Conservation (phyloP, 2,888 invertebrate genomes). For the Drosophila atripex region DNA sequence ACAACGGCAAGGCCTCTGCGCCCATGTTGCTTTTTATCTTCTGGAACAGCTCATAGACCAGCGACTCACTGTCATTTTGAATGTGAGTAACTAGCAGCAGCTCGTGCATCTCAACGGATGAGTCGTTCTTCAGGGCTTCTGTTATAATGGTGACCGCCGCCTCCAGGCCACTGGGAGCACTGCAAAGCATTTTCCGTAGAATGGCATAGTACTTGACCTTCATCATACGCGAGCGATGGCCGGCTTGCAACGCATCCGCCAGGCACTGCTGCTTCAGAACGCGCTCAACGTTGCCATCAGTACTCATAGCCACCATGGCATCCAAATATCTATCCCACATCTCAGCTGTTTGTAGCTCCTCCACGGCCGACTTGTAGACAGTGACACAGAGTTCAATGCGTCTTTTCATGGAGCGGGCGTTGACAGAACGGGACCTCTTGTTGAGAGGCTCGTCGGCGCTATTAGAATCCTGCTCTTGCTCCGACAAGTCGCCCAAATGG, state of each 20-base stretch:
- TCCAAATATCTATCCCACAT: constrained; percentile 86
- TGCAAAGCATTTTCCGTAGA: constrained; percentile 66
- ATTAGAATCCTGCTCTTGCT: constrained; percentile 30
- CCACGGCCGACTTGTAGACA: constrained; percentile 85
- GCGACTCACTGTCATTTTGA: constrained; percentile 82
- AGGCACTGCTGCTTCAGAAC: constrained; percentile 85
- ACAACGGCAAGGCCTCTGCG: constrained; percentile 65
- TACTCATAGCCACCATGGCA: constrained; percentile 85
- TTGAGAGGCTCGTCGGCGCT: constrained; percentile 39
- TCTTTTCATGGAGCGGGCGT: constrained; percentile 77
- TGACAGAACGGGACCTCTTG: constrained; percentile 40
- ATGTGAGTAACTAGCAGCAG: constrained; percentile 84
- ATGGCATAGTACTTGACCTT: constrained; percentile 85
- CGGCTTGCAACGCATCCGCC: constrained; percentile 84
- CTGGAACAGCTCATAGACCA: constrained; percentile 83
- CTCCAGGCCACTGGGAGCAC: constrained; percentile 47
- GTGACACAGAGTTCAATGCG: constrained; percentile 84
- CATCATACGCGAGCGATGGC: constrained; percentile 84
- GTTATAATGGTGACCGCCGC: constrained; percentile 72
- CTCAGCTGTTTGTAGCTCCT: constrained; percentile 84
- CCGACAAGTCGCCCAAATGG: constrained; percentile 68
- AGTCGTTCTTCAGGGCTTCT: constrained; percentile 84
- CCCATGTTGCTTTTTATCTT: constrained; percentile 65
- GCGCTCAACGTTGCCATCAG: constrained; percentile 84
- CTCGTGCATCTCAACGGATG: constrained; percentile 83